These are phyloP conservation scores for Aethina tumida DNA, from an alignment of 1,140 invertebrate genomes.

Conservation along the genomic window DNA sequence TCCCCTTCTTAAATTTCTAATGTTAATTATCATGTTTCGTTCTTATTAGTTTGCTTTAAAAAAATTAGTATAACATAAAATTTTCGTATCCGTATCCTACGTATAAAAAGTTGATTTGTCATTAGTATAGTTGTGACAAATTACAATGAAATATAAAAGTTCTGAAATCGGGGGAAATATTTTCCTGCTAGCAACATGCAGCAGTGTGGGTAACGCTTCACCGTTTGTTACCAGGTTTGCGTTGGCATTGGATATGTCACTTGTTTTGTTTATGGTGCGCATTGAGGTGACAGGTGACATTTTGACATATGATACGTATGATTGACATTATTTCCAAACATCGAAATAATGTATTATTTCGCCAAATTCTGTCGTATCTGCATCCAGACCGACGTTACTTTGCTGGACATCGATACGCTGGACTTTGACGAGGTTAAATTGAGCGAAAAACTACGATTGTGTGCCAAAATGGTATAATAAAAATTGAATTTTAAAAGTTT, in stretches of 20 bases:
- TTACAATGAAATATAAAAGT: too few species aligned
- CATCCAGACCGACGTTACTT: conserved; percentile 24
- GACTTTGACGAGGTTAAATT: conserved; percentile 30
- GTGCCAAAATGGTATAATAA: conserved; percentile 32
- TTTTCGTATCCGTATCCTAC: too few species aligned
- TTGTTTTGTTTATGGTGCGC: conserved; percentile 24
- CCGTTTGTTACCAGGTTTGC: too few species aligned
- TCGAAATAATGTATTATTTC: conserved; percentile 31
- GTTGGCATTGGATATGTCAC: conserved; percentile 18
- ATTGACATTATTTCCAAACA: conserved; percentile 28
- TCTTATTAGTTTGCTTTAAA: too few species aligned
- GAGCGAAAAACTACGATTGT: conserved; percentile 30
- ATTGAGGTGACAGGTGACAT: conserved; percentile 29
- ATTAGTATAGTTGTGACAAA: too few species aligned
- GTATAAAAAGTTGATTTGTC: too few species aligned
- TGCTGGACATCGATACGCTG: conserved; percentile 26
- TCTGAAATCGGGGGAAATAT: too few species aligned
- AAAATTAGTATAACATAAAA: too few species aligned
- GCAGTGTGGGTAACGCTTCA: too few species aligned
- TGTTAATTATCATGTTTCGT: too few species aligned
- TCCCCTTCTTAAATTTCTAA: too few species aligned
- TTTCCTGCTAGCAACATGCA: too few species aligned
- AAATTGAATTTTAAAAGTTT: conserved; percentile 17
- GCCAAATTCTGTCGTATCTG: conserved; percentile 33
- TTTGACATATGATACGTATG: conserved; percentile 35